Evolutionary conservation across 2,113 vertebrate species (phyloP).

Genomic region (Sporophila hypoxantha): DNA sequence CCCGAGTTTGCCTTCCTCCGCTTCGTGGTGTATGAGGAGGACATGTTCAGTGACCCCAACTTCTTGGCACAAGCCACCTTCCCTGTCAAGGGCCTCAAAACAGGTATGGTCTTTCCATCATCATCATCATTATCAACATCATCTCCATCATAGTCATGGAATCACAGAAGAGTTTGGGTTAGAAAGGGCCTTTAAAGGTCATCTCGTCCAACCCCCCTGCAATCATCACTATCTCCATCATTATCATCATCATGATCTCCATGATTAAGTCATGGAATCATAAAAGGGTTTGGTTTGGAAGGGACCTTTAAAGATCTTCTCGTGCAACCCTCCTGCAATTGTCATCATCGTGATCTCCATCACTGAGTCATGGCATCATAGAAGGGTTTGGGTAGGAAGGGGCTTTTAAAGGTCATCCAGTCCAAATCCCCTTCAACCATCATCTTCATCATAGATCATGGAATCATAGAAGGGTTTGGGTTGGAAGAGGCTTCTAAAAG

Average conservation of each 20-base stretch:
- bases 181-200: neutral
- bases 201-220: neutral
- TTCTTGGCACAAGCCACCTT: slow-evolving; percentile 84
- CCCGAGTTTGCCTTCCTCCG: slow-evolving; percentile 80
- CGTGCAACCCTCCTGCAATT: neutral
- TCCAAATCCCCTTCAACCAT: neutral
- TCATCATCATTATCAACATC: too few relatives aligned
- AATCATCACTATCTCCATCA: neutral
- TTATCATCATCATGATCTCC: neutral
- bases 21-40: slow-evolving; percentile 82
- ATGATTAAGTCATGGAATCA: neutral
- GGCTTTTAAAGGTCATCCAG: neutral
- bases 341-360: neutral
- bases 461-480: neutral
- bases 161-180: neutral
- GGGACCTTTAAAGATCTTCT: neutral
- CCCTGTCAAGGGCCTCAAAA: slow-evolving; percentile 77
- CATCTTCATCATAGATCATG: too few relatives aligned
- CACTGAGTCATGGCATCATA: neutral
- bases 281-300: neutral
- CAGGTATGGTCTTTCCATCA: slow-evolving; percentile 58
- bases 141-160: neutral
- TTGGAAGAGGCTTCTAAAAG: neutral
- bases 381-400: neutral
- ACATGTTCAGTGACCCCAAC: slow-evolving; percentile 90